Evolutionary conservation across 2,888 invertebrate species (phyloP), one percentile per base, ranked within the genome.

Genomic region (Morpho helenor): DNA sequence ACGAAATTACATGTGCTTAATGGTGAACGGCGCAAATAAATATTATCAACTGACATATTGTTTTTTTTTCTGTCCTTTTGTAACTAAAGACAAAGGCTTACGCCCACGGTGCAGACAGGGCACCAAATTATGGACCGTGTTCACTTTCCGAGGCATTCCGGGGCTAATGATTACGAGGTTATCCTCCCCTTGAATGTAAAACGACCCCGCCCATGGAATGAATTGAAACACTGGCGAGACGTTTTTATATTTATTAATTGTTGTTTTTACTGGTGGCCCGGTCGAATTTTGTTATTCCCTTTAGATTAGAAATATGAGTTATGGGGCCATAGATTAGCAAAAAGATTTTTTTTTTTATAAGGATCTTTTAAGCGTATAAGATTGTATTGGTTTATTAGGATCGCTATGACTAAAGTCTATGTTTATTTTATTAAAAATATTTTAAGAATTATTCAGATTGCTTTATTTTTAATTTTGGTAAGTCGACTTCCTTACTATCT

Each of bases 151-250:
- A 66, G 71, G 78, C 87, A 90, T 89, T 89, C 87, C 84, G 72
- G 74, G 77, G 77, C 87, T 90, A 90, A 90, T 90, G 89, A 90
- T 89, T 90, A 84, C 73, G 86, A 87, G 82, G 75, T 84, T 85
- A 87, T 68, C 90, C 90, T 87, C 90, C 90, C 90, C 87, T 81
- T 90, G 87, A 90, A 90, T 90, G 87, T 89, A 87, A 88, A 88
- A 75, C 79, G 85, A 80, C 84, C 68, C 87, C 90, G 89, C 90
- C 90, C 83, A 76, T 66, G 70, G 77, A 87, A 87, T 87, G 87
- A 88, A 88, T 87, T 89, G 89, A 90, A 89, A 89, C 87, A 87
- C 86, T 80, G 86, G 73, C 77, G 67, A 69, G 73, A 67, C 64
- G 63, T 70, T 80, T 84, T 86, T 77, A 31, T 81, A 81, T 82